Evolutionary conservation across 2,797 vertebrate genomes (phyloP).

Genomic region (Chrysocyon brachyurus): DNA sequence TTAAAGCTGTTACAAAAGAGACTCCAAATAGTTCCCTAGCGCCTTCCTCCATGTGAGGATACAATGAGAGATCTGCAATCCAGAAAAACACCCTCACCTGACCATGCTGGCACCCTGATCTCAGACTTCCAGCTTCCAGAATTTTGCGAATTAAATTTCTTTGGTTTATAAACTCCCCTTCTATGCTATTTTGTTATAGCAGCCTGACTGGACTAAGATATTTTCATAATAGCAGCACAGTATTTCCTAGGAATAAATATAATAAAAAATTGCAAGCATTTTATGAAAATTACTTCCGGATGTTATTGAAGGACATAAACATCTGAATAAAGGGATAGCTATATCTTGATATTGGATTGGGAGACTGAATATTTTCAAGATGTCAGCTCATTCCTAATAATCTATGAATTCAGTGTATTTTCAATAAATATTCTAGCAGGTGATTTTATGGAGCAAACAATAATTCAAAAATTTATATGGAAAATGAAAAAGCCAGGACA

Average conservation of each 20-base stretch:
- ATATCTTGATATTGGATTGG: background rate
- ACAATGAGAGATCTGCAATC: background rate
- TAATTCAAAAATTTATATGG: background rate
- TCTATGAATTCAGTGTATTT: background rate
- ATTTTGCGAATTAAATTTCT: background rate
- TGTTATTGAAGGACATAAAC: background rate
- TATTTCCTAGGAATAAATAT: background rate
- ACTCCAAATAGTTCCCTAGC: background rate
- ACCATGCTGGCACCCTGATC: background rate
- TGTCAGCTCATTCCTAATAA: background rate
- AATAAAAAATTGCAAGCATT: background rate
- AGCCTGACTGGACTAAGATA: background rate
- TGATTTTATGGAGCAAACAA: background rate
- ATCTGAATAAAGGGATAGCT: background rate
- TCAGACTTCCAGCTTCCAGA: background rate
- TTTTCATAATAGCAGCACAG: background rate
- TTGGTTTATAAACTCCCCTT: background rate
- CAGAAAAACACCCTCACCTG: background rate
- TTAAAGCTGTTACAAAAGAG: background rate
- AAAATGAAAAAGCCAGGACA: background rate
- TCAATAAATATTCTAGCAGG: background rate
- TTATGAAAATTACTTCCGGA: background rate
- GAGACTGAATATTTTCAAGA: background rate
- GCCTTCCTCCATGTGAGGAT: background rate
- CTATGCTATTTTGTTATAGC: background rate